Evolutionary conservation across 2,888 invertebrate genomes (phyloP), one percentile per base, ranked within the genome.

Genomic region (Pseudococcus jackbeardsleyi): DNA sequence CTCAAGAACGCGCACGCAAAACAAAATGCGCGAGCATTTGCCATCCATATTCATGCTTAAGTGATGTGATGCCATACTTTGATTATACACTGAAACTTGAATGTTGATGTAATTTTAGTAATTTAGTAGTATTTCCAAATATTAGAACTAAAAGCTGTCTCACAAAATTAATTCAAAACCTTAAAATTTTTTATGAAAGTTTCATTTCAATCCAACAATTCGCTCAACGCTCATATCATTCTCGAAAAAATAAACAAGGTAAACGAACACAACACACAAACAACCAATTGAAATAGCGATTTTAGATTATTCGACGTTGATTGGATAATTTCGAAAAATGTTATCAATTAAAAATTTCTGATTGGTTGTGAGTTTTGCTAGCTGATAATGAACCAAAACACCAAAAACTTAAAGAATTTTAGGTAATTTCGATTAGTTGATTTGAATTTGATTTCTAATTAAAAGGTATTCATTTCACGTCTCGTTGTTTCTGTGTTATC

Each of bases 371-470:
- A 22, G 11, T 59, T 64, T 22, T 22, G 11, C 8, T 59, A 0
- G 59, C 64, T 64, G 64, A 64, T 64, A 64, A 64, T 19, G 64
- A 22, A 54, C 54, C 54, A 54, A 54, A 54, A 54, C 54, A n/a
- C n/a, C 54, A 54, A 54, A 54, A n/a, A 0, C n/a, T 54, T 54
- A 54, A n/a, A n/a, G n/a, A n/a, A n/a, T n/a, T n/a, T n/a, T n/a
- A n/a, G n/a, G n/a, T n/a, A n/a, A n/a, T n/a, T n/a, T n/a, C n/a
- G n/a, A n/a, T n/a, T n/a, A n/a, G n/a, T n/a, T n/a, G n/a, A n/a
- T n/a, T 54, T 54, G 0, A n/a, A 54, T 17, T 54, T 15, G 50
- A 54, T n/a, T 15, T 54, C n/a, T n/a, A 54, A 54, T 54, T 54
- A 7, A 54, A 54, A 54, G 54, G 0, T 54, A 4, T 50, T 50